These are phyloP conservation scores for Melierax canorus DNA, from an alignment of 2,113 vertebrate genomes.

Conservation along the genomic window DNA sequence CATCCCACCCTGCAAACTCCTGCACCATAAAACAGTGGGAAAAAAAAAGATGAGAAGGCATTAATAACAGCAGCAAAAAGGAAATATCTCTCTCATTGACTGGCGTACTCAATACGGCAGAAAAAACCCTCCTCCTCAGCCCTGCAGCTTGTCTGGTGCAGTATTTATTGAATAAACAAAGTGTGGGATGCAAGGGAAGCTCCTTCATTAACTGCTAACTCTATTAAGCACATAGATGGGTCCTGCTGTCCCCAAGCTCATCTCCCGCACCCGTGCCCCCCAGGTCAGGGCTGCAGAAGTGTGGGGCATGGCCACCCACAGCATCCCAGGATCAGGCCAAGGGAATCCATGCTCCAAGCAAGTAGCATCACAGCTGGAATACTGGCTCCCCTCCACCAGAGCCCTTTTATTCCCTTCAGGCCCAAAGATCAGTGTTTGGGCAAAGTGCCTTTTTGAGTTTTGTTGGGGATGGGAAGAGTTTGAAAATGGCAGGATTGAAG, in stretches of 20 bases:
- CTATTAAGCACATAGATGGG: background rate
- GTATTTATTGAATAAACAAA: background rate
- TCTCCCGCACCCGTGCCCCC: rapidly evolving
- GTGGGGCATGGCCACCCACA: rapidly evolving
- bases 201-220: background rate
- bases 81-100: background rate
- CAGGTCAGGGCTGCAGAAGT: rapidly evolving
- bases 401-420: background rate
- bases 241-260: background rate
- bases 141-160: background rate
- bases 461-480: too few relatives aligned
- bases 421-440: background rate
- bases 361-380: background rate
- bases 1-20: background rate
- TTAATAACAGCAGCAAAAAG: background rate
- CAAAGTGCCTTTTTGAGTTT: background rate
- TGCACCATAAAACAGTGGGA: background rate
- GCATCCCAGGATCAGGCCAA: background rate
- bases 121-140: background rate
- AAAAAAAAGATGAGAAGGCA: background rate
- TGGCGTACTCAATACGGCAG: background rate
- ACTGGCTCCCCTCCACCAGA: background rate
- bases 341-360: background rate
- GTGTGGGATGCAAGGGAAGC: background rate
- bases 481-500: background rate